Evolutionary conservation across 2,797 vertebrate species (phyloP).

Genomic region (Orientallactaga sibirica): DNA sequence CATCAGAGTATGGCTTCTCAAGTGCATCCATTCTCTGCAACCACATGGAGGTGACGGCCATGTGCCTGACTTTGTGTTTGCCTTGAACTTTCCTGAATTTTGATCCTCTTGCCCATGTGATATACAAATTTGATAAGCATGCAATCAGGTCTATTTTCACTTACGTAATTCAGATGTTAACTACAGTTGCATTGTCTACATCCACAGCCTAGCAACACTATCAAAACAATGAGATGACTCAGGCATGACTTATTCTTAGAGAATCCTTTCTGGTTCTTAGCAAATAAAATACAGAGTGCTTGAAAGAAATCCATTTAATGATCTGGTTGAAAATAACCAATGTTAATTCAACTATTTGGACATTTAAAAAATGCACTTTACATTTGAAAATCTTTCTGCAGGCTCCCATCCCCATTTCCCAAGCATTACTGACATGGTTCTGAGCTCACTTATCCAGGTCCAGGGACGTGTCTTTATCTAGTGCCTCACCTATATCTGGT

Average conservation of each 20-base stretch:
- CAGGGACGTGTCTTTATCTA: not conserved
- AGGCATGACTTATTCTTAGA: slow-evolving; percentile 51
- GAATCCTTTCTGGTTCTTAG: slow-evolving; percentile 54
- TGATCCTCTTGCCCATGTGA: not conserved
- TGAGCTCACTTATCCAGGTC: not conserved
- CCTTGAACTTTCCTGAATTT: not conserved
- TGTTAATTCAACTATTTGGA: slow-evolving; percentile 17
- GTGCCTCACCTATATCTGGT: not conserved
- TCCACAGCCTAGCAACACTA: slow-evolving; percentile 37
- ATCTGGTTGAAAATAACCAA: slow-evolving; percentile 36
- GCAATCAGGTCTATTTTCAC: slow-evolving; percentile 16
- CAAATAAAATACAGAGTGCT: slow-evolving; percentile 13
- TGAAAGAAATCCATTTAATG: slow-evolving; percentile 18
- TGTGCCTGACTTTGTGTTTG: not conserved
- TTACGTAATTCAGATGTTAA: slow-evolving; percentile 47
- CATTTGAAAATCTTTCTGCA: slow-evolving; percentile 46
- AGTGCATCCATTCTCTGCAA: not conserved
- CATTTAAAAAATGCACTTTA: slow-evolving; percentile 27
- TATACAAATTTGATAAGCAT: slow-evolving; percentile 45
- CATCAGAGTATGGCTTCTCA: not conserved
- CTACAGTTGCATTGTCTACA: slow-evolving; percentile 34
- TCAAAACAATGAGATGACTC: slow-evolving; percentile 66
- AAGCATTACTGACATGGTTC: not conserved
- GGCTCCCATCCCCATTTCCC: not conserved
- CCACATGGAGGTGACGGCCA: not conserved